Conservation (phyloP, 2,888 invertebrate species). For the Bombyx huttoni region DNA sequence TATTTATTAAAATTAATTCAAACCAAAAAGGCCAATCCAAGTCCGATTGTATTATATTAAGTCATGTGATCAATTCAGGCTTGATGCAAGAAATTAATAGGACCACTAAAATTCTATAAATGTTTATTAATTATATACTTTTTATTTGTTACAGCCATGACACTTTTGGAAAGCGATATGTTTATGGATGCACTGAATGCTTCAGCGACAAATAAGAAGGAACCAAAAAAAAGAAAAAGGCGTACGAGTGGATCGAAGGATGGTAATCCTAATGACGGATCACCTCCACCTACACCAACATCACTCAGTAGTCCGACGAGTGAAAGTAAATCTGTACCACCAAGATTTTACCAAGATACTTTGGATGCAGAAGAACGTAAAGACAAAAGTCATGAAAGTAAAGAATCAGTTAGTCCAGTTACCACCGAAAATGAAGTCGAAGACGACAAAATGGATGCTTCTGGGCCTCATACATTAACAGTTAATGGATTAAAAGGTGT, state of each 20-base stretch:
- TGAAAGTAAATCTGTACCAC: slow-evolving; percentile 70
- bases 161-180: slow-evolving; percentile 90
- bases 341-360: slow-evolving; percentile 93
- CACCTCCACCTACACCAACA: slow-evolving; percentile 72
- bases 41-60: no score
- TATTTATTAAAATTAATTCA: no score
- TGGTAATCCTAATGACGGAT: slow-evolving; percentile 58
- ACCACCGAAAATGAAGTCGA: slow-evolving; percentile 26
- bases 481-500: slow-evolving; percentile 81
- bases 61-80: no score
- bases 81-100: no score
- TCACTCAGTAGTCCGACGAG: slow-evolving; percentile 53
- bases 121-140: no score
- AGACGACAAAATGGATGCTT: slow-evolving; percentile 36
- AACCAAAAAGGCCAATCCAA: no score
- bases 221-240: slow-evolving; percentile 84
- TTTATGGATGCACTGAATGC: slow-evolving; percentile 93
- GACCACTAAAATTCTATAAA: no score
- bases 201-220: slow-evolving; percentile 82
- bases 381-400: slow-evolving; percentile 44
- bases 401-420: slow-evolving; percentile 17
- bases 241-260: slow-evolving; percentile 81
- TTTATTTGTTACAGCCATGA: slow-evolving; percentile 74
- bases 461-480: slow-evolving; percentile 54
- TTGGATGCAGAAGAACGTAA: slow-evolving; percentile 78